phyloP scores from a whole-genome alignment of 1,140 invertebrate genomes.

The Bacillus rossius region DNA sequence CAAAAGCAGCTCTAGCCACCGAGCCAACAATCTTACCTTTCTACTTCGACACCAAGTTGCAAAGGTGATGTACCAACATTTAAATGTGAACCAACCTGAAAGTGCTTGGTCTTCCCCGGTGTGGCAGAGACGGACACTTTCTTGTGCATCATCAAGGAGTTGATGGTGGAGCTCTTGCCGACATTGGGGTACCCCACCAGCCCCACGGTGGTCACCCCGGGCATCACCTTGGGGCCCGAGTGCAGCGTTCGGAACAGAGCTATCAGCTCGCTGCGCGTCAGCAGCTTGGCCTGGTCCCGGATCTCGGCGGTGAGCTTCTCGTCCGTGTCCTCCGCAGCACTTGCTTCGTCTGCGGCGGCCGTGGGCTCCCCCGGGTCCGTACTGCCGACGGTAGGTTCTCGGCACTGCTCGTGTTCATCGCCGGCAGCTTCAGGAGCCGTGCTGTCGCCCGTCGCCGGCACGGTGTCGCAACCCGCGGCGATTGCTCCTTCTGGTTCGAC shows the following conservation, averaged over 20 bases:
- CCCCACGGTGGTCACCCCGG: conserved; percentile 69
- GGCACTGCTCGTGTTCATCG: neutral
- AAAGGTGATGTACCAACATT: no score
- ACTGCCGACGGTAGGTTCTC: neutral
- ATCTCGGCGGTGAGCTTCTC: neutral
- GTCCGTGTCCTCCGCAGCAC: conserved; percentile 6
- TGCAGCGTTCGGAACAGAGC: conserved; percentile 61
- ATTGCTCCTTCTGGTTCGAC: conserved; percentile 21
- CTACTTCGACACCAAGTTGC: no score
- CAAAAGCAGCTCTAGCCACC: no score
- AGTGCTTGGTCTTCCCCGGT: conserved; percentile 94
- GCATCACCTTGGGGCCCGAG: conserved; percentile 47
- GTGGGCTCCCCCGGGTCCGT: neutral
- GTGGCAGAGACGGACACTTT: conserved; percentile 95
- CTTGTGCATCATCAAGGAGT: conserved; percentile 83
- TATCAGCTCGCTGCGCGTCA: conserved; percentile 54
- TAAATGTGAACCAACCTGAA: conserved; percentile 59
- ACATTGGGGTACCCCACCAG: conserved; percentile 99
- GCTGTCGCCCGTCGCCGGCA: neutral
- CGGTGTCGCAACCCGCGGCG: neutral
- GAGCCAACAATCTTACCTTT: no score
- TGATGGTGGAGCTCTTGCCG: conserved; percentile 98
- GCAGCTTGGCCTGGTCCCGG: conserved; percentile 46
- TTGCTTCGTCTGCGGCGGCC: neutral
- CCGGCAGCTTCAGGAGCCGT: neutral